Evolutionary conservation across 2,888 invertebrate genomes (phyloP).

Genomic region (Suillia variegata): DNA sequence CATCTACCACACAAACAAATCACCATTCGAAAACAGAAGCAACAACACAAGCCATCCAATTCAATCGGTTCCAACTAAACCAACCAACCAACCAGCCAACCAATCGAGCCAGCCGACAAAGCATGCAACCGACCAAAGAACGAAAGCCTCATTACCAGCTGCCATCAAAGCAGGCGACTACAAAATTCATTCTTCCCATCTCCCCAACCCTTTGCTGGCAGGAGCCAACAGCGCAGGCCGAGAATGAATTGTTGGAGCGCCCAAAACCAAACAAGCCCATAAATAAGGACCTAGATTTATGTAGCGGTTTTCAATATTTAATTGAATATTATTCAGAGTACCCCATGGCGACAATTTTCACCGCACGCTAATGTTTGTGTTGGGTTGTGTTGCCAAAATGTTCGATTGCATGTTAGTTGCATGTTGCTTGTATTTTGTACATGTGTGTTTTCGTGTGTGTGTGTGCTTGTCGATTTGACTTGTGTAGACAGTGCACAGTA

Average conservation of each 20-base stretch:
- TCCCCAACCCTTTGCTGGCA: too few species aligned
- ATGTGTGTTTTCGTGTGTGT: constrained; percentile 13
- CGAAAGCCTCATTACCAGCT: neutral
- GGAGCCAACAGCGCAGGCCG: too few species aligned
- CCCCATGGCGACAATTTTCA: constrained; percentile 19
- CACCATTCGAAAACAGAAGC: neutral
- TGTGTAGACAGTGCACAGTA: constrained; percentile 22
- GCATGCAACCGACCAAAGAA: constrained; percentile 5
- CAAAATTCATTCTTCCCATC: too few species aligned
- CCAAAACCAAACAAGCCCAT: constrained; percentile 28
- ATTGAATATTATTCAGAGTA: constrained; percentile 53
- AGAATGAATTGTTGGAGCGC: too few species aligned
- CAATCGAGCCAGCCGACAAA: neutral
- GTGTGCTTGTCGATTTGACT: constrained; percentile 17
- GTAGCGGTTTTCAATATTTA: constrained; percentile 56
- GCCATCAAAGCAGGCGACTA: neutral
- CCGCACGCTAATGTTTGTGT: constrained; percentile 19
- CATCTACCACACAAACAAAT: neutral
- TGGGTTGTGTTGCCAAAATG: neutral
- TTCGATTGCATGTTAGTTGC: constrained; percentile 24
- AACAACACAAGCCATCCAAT: too few species aligned
- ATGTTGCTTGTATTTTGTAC: constrained; percentile 19
- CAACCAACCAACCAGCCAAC: neutral
- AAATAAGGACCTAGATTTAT: constrained; percentile 55
- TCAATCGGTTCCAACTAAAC: too few species aligned